Base-by-base conservation (phyloP, 2,113 vertebrate genomes). In the Hypanus sabinus region DNA sequence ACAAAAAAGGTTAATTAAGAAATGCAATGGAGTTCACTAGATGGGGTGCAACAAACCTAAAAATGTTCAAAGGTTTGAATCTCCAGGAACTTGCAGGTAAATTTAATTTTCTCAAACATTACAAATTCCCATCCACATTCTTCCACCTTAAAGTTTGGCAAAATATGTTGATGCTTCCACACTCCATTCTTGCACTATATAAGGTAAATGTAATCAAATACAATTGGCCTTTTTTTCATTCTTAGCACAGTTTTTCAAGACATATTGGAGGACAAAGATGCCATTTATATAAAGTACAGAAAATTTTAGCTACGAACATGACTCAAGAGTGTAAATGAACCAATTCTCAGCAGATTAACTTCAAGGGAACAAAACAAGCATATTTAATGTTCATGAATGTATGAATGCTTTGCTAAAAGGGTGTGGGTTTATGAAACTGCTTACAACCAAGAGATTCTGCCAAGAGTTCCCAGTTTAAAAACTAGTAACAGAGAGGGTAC, bases 1-100 rank as follows among this genome's bases (percentile, higher is more conserved):
- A 93, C 57, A 27, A 97, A 97, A 95, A 96, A 97, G 97, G 95
- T 95, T 94, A 87, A 95, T 96, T 94, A 96, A 96, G 96, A 96
- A 95, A 95, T 83, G 95, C 94, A 95, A 94, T 95, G 96, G 96
- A 97, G 96, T 95, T 96, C 96, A 96, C 96, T 95, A 96, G 96
- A 96, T 96, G 96, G 96, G 97, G 97, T 97, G 96, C 96, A 96
- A 96, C 96, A 96, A 96, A 96, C 94, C 83, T 95, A 96, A 95
- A 96, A 96, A 93, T 97, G 97, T 97, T 97, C 97, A 97, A 97
- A 97, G 97, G 96, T 97, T 97, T 94, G 81, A 76, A 91, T 75
- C 87, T 94, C 65, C 76, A 93, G 22, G n/a, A 79, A 70, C 93
- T 76, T 94, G 33, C 24, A 55, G 30, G 27, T 12, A 30, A 18